Conservation (phyloP, 1,140 invertebrate genomes). For the Holcopasites calliopsidis region DNA sequence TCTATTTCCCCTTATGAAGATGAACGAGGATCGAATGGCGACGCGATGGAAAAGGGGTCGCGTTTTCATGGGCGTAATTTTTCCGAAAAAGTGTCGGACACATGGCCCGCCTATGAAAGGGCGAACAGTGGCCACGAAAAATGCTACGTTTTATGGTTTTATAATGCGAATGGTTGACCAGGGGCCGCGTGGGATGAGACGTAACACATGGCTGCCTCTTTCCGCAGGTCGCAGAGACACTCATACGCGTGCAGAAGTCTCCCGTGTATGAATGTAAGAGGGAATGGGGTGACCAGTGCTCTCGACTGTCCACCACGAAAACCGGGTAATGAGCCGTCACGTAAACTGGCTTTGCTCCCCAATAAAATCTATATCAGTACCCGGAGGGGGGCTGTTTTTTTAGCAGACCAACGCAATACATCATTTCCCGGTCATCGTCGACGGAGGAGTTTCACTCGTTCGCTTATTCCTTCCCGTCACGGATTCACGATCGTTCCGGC, state of each 20-base stretch:
- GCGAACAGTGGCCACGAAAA: constrained; percentile 44
- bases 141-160: constrained; percentile 74
- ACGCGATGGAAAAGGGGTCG: constrained; percentile 26
- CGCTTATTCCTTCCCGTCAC: constrained; percentile 45
- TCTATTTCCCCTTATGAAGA: constrained; percentile 51
- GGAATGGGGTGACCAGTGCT: constrained; percentile 53
- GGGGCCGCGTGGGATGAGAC: constrained; percentile 53
- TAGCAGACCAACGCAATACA: constrained; percentile 57
- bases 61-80: constrained; percentile 47
- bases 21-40: constrained; percentile 50
- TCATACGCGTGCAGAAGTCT: constrained; percentile 23
- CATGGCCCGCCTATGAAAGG: constrained; percentile 52
- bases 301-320: constrained; percentile 62
- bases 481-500: constrained; percentile 24
- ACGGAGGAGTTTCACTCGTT: neutral
- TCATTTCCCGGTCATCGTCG: constrained; percentile 56
- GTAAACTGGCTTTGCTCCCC: constrained; percentile 58
- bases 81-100: constrained; percentile 60
- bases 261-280: constrained; percentile 13
- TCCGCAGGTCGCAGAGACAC: constrained; percentile 42
- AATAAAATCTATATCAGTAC: constrained; percentile 73
- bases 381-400: constrained; percentile 31
- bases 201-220: constrained; percentile 67
- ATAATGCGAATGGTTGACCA: constrained; percentile 74
- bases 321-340: constrained; percentile 75